Evolutionary conservation across 2,888 invertebrate genomes (phyloP), one percentile per base, ranked within the genome.

Genomic region (Mesoligia furuncula): DNA sequence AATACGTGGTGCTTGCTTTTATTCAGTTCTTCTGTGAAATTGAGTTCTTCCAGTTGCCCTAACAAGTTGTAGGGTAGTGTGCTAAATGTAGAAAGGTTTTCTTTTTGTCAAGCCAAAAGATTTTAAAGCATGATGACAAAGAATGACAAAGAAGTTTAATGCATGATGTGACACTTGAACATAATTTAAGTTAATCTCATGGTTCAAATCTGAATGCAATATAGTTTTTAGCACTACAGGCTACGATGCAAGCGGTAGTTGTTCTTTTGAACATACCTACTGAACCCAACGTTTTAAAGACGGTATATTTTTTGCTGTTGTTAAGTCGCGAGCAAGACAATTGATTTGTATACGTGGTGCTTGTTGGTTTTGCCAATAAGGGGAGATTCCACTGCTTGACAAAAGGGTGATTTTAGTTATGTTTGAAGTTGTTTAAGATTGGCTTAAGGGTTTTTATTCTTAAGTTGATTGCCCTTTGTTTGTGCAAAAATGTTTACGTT

Each of bases 281-380:
- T 5, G 85, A 85, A 85, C 85, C 80, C 61, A 45, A 6, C 0
- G 39, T 42, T 36, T 27, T 36, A 36, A 68, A 62, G 24, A 7
- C 11, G 24, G 6, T 39, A 6, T 59, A 39, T 75, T 73, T 75
- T 62, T 48, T 17, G 9, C 27, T 9, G 45, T 79, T 76, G 64
- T 61, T 73, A 84, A 73, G 81, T 85, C 77, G 31, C 61, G 85
- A 84, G 85, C 90, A 84, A 93, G 93, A 92, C 94, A 93, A 94
- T 94, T 95, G 95, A 94, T 95, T 94, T 94, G 93, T 93, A 89
- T 93, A 89, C 90, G 86, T 90, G 85, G 88, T 85, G 86, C 90
- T 92, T 93, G 92, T 93, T 94, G 94, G 91, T 94, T 91, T 92
- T 90, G 86, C 90, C 93, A 94, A 93, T 93, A 93, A 94, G 92